Conservation (phyloP, 2,113 vertebrate genomes). For the Isichthys henryi region DNA sequence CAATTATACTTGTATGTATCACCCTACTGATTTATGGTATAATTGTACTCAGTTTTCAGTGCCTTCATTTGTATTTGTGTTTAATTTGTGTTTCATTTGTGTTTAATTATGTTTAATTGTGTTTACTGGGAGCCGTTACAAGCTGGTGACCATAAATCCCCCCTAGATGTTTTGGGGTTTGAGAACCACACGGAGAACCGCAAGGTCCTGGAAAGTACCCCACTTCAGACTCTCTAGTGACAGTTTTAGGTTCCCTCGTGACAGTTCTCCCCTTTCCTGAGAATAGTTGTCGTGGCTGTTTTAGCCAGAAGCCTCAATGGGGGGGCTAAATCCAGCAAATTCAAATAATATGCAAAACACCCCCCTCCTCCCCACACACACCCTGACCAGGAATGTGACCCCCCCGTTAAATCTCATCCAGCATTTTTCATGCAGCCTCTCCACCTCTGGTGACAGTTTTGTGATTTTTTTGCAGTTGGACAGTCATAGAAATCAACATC, state of each 20-base stretch:
- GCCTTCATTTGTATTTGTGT: not conserved
- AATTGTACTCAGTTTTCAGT: not conserved
- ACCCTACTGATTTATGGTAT: not conserved
- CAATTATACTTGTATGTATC: not conserved
- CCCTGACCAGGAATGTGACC: not conserved
- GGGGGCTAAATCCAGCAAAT: not conserved
- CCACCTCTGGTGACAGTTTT: not conserved
- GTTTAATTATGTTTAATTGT: not conserved
- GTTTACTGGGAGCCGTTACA: not conserved
- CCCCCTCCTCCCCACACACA: not conserved
- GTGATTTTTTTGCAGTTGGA: not conserved
- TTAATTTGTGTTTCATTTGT: not conserved
- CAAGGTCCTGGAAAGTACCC: not conserved
- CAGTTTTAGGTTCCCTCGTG: not conserved
- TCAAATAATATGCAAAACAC: slow-evolving; percentile 22
- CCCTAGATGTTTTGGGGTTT: not conserved
- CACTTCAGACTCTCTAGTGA: not conserved
- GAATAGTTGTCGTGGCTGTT: not conserved
- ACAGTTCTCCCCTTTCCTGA: not conserved
- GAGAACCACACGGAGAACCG: too few species aligned
- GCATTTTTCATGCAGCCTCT: not conserved
- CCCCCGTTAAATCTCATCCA: not conserved
- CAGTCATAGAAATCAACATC: not conserved
- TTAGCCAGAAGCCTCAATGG: not conserved
- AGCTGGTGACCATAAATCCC: not conserved